Conservation (phyloP, 2,797 vertebrate genomes). For the Myotis planiceps region DNA sequence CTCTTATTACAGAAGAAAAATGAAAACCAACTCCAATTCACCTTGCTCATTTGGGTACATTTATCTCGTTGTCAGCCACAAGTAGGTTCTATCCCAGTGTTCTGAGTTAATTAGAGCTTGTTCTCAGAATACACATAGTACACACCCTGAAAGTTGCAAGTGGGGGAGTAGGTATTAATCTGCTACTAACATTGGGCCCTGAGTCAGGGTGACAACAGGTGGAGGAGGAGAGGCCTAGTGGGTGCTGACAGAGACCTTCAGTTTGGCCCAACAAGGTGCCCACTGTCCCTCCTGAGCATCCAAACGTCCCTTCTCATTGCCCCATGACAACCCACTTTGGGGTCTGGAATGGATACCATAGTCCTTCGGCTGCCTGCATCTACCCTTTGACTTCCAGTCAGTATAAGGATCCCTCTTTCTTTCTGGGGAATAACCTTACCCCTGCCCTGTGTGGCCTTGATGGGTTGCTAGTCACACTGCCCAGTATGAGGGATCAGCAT, state of each 20-base stretch:
- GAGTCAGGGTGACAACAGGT: neutral
- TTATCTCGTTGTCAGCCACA: constrained; percentile 62
- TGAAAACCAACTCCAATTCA: constrained; percentile 47
- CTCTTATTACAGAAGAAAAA: constrained; percentile 50
- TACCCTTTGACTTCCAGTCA: neutral
- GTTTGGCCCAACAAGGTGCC: neutral
- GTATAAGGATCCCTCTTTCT: neutral
- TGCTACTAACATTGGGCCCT: neutral
- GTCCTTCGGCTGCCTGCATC: neutral
- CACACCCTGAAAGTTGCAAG: neutral
- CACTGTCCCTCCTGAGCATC: neutral
- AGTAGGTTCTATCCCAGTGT: neutral
- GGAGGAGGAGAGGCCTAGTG: neutral
- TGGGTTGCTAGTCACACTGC: neutral
- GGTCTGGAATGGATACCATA: neutral
- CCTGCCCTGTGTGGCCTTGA: neutral
- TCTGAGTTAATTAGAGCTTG: constrained; percentile 18
- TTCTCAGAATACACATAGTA: neutral
- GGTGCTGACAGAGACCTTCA: neutral
- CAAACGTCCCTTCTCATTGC: neutral
- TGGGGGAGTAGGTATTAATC: neutral
- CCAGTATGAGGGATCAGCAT: neutral
- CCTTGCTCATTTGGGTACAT: constrained; percentile 26
- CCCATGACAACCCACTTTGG: neutral
- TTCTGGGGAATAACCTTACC: neutral